A percentile compares a stretch with the other conserved stretches of the same genome.
Conservation (phyloP, 2,113 vertebrate species). For the Oxyura jamaicensis region DNA sequence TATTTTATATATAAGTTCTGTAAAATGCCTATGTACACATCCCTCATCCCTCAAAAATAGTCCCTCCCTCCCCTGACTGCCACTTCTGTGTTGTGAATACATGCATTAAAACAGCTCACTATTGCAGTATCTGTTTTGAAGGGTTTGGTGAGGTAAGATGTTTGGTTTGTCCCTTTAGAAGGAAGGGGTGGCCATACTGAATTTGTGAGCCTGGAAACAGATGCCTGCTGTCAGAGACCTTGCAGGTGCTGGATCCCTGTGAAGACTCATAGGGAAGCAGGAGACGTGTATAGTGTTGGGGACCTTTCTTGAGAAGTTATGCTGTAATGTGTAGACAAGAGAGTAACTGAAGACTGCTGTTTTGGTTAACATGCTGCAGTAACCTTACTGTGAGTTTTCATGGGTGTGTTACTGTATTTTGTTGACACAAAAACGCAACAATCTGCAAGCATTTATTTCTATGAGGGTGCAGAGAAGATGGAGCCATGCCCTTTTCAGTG, state of each 20-base stretch:
- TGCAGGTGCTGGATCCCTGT: fast-evolving
- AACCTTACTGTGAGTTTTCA: neutral
- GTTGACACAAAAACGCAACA: neutral
- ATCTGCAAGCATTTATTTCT: neutral
- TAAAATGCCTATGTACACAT: neutral
- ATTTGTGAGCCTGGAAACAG: neutral
- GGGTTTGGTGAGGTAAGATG: neutral
- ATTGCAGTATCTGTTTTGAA: neutral
- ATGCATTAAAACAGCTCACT: fast-evolving
- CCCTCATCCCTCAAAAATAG: neutral
- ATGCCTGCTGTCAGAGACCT: fast-evolving
- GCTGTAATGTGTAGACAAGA: neutral
- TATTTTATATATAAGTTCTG: neutral
- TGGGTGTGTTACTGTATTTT: neutral
- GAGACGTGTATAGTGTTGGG: neutral
- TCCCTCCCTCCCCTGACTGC: neutral
- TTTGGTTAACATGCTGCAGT: fast-evolving
- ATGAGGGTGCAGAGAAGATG: too few relatives aligned
- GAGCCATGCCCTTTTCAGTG: too few relatives aligned
- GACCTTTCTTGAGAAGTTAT: neutral
- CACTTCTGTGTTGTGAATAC: fast-evolving
- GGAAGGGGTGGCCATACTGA: neutral
- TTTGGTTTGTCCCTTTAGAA: neutral
- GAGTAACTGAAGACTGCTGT: fast-evolving
- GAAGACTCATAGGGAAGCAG: neutral